phyloP scores from a whole-genome alignment of 2,888 invertebrate genomes.

The Sycophila texana region DNA sequence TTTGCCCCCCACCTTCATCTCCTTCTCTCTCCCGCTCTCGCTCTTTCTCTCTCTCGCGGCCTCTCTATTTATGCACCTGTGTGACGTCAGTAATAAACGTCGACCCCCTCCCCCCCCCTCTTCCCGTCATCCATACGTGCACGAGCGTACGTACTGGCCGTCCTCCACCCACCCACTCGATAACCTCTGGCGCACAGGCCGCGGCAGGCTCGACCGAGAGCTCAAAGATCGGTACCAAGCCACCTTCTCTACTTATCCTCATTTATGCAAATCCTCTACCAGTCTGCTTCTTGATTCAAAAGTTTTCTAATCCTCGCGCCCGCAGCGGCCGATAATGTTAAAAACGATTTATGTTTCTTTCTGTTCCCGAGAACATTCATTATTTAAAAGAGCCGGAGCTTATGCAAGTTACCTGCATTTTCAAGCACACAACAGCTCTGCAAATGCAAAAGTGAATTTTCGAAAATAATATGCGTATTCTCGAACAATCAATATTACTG shows the following conservation, averaged over 20 bases:
- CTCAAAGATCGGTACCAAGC: conserved; percentile 34
- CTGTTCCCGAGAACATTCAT: not conserved
- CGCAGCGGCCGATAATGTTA: not conserved
- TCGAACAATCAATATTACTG: too few species aligned
- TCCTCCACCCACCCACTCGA: not conserved
- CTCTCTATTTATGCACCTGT: conserved; percentile 70
- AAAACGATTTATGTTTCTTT: not conserved
- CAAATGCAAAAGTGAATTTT: too few species aligned
- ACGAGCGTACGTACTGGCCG: not conserved
- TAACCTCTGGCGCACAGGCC: not conserved
- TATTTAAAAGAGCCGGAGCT: not conserved
- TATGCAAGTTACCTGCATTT: not conserved
- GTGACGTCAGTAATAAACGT: conserved; percentile 68
- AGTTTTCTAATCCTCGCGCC: not conserved
- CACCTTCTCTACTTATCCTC: conserved; percentile 8
- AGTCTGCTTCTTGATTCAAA: not conserved
- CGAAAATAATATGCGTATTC: too few species aligned
- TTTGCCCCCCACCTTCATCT: conserved; percentile 57
- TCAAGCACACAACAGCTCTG: too few species aligned
- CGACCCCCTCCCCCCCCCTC: conserved; percentile 54
- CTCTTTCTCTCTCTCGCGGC: conserved; percentile 41
- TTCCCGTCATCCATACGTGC: not conserved
- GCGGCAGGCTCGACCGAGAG: not conserved
- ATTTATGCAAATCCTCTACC: conserved; percentile 21
- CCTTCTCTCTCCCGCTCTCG: conserved; percentile 37